Percentiles rank a stretch among this genome's conserved stretches.
These are phyloP conservation scores for Scaeva pyrastri DNA, from an alignment of 2,888 invertebrate genomes.

Conservation along the genomic window DNA sequence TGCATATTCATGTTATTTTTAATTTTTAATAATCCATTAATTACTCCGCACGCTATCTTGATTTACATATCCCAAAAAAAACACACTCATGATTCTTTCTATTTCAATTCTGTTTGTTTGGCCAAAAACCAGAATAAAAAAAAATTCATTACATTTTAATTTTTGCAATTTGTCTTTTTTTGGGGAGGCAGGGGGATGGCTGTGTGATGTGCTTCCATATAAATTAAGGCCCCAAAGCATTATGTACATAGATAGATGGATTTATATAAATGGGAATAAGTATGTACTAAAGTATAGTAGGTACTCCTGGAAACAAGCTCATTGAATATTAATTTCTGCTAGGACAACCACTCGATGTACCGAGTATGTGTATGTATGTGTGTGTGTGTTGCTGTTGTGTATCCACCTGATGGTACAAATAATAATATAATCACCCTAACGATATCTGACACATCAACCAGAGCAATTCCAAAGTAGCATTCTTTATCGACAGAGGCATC, in stretches of 20 bases:
- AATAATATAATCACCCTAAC: conserved; percentile 63
- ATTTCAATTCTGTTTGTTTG: conserved; percentile 12
- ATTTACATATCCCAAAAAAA: conserved; percentile 5
- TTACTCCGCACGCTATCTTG: conserved; percentile 9
- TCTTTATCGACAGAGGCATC: conserved; percentile 57
- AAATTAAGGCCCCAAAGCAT: conserved; percentile 14
- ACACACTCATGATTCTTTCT: neutral
- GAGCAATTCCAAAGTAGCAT: conserved; percentile 44
- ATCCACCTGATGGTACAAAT: conserved; percentile 53
- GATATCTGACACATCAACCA: conserved; percentile 42
- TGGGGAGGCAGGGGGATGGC: too few species aligned
- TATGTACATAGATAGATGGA: neutral
- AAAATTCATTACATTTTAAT: conserved; percentile 19
- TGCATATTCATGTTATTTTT: neutral
- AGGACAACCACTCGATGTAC: conserved; percentile 22
- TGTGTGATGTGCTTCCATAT: neutral
- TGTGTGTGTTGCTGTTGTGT: too few species aligned
- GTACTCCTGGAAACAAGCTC: conserved; percentile 14
- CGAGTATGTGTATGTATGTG: neutral
- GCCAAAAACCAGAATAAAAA: too few species aligned
- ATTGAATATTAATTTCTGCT: conserved; percentile 38
- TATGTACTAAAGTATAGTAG: neutral
- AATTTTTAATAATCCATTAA: conserved; percentile 27
- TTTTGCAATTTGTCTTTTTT: neutral
- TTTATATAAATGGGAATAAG: neutral